Percentiles rank a stretch among this genome's conserved stretches.
These are phyloP conservation scores for Caenorhabditis doughertyi DNA, from an alignment of 2,888 invertebrate genomes.

Conservation along the genomic window DNA sequence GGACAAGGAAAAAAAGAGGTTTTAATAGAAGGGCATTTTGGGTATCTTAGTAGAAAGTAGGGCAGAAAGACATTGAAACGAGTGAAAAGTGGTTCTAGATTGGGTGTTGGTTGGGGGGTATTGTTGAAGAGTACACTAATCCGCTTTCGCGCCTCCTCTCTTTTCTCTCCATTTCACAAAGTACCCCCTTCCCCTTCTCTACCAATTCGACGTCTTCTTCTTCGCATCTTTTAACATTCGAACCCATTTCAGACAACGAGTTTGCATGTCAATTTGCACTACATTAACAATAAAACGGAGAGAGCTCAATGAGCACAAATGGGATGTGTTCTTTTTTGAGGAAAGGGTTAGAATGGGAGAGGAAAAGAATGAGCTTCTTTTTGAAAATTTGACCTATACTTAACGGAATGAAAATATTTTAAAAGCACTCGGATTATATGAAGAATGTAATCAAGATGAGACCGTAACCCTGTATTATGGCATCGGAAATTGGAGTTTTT, in stretches of 20 bases:
- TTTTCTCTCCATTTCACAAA: conserved; percentile 54
- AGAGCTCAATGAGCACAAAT: conserved; percentile 26
- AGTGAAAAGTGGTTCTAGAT: conserved; percentile 34
- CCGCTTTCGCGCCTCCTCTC: conserved; percentile 48
- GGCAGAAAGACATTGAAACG: conserved; percentile 5
- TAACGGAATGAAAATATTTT: too few relatives aligned
- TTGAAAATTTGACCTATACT: background rate
- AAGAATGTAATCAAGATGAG: too few relatives aligned
- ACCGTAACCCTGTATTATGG: too few relatives aligned
- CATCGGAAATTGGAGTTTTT: too few relatives aligned
- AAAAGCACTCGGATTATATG: too few relatives aligned
- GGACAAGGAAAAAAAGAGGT: background rate
- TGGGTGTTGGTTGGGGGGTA: conserved; percentile 12
- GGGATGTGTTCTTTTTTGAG: conserved; percentile 11
- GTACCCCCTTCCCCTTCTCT: too few relatives aligned
- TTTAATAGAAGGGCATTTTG: background rate
- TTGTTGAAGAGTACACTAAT: conserved; percentile 54
- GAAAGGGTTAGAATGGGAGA: background rate
- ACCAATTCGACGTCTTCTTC: conserved; percentile 42
- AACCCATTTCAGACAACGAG: conserved; percentile 16
- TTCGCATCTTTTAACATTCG: conserved; percentile 16
- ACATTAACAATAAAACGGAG: conserved; percentile 28
- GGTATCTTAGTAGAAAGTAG: too few relatives aligned
- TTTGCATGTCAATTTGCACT: conserved; percentile 34
- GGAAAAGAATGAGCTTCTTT: background rate